phyloP scores from a whole-genome alignment of 1,140 invertebrate genomes.

The Lepidurus packardi region DNA sequence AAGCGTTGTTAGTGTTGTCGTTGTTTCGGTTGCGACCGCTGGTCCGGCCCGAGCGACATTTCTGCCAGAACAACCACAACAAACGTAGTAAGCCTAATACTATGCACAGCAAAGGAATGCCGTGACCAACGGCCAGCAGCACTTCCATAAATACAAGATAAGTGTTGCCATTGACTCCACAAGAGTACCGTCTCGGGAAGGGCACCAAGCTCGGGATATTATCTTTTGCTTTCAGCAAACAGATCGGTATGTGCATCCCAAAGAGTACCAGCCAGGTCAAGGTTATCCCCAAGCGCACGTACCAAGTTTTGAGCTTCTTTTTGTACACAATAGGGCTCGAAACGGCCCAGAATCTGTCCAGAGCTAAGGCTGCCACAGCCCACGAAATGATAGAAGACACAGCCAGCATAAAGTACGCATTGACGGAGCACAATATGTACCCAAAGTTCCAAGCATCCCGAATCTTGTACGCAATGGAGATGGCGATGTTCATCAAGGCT shows the following conservation, averaged over 20 bases:
- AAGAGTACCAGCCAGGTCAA: background rate
- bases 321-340: background rate
- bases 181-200: background rate
- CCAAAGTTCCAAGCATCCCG: background rate
- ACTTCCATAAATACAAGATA: background rate
- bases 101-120: background rate
- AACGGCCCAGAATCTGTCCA: conserved; percentile 1
- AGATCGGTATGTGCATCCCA: background rate
- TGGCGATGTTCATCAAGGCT: background rate
- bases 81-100: background rate
- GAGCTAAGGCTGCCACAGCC: background rate
- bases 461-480: background rate
- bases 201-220: background rate
- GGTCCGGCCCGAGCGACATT: background rate
- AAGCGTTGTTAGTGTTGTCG: background rate
- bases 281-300: background rate
- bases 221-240: background rate
- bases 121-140: background rate
- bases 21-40: background rate
- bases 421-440: background rate
- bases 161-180: background rate
- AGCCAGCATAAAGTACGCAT: background rate
- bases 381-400: background rate
- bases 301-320: background rate
- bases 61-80: background rate